These are phyloP conservation scores for Crambe crambe DNA, from an alignment of 37 sponge, comb jelly and placozoan genomes.

Conservation along the genomic window DNA sequence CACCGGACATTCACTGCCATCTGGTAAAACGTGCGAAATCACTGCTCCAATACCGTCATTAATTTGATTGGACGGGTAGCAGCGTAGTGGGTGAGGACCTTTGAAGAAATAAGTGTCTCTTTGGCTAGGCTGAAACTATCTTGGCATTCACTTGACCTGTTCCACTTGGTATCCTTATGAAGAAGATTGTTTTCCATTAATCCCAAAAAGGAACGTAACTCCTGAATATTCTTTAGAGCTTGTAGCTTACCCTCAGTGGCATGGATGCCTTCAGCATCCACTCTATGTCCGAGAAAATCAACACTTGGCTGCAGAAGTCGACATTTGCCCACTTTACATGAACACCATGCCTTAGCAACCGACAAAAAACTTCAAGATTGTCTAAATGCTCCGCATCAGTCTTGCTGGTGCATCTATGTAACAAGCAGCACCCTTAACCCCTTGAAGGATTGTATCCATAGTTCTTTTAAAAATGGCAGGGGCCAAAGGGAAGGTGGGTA, in stretches of 20 bases:
- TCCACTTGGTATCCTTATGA: slow-evolving; percentile 32
- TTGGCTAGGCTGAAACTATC: not conserved
- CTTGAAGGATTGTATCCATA: slow-evolving; percentile 21
- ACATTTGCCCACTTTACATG: slow-evolving; percentile 14
- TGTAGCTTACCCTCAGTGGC: not conserved
- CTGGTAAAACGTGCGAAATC: not conserved
- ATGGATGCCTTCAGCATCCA: slow-evolving; percentile 12
- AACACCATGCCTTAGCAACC: not conserved
- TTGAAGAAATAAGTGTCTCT: not conserved
- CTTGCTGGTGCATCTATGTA: slow-evolving; percentile 10
- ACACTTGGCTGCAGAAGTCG: too few relatives aligned
- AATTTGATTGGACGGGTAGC: too few relatives aligned
- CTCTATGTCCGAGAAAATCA: too few relatives aligned
- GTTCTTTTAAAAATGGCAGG: slow-evolving; percentile 29
- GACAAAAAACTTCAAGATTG: not conserved
- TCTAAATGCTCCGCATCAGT: slow-evolving; percentile 11
- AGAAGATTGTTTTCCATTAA: too few relatives aligned
- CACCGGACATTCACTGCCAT: not conserved
- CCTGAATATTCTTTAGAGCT: slow-evolving; percentile 25
- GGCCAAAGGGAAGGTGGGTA: too few relatives aligned
- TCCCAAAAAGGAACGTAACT: not conserved
- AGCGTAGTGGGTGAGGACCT: not conserved
- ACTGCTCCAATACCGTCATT: too few relatives aligned
- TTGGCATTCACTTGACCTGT: not conserved
- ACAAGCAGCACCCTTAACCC: slow-evolving; percentile 9